Evolutionary conservation across 2,113 vertebrate genomes (phyloP), one percentile per base, ranked within the genome.

Genomic region (Poeciliopsis retropinna): DNA sequence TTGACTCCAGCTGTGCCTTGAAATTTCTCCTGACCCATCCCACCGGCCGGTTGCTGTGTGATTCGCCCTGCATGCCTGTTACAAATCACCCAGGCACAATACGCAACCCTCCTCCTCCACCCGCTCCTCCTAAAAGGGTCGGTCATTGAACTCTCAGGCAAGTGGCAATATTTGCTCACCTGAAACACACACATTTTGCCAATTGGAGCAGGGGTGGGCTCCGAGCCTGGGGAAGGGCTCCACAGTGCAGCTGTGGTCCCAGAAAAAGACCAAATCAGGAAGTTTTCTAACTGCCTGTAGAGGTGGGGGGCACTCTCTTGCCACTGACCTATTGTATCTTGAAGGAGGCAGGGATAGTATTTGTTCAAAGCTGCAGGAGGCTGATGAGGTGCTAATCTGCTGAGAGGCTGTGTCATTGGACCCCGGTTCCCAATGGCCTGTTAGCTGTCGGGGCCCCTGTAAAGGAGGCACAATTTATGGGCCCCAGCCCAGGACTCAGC

Each of bases 111-210:
- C 87, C 75, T 28, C 54, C 28, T 83, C 81, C 67, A 29, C 83
- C 80, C 94, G 94, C 83, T 75, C 92, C 87, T 29, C 69, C 82
- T 80, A 66, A 93, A 91, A 84, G 82, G 85, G 83, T 81, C 88
- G 86, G 93, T 88, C 92, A 94, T 93, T 95, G 90, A 94, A 90
- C 89, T 95, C 92, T 95, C 93, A 88, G 92, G 93, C 93, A 94
- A 95, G 93, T 91, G 91, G 94, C 94, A 95, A 95, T 98, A 95
- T 98, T 97, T 98, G 96, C 95, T 96, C 96, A 96, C 96, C 96
- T 95, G 95, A 96, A 94, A 94, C 80, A 94, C 93, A 87, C 93
- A 87, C 81, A 91, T 91, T 88, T 92, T 82, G 73, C 87, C 87
- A 84, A 89, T 90, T 91, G 88, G 83, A 86, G 83, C 83, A 77